These are phyloP conservation scores for Eclectus roratus DNA, from an alignment of 2,113 vertebrate genomes.

Conservation along the genomic window DNA sequence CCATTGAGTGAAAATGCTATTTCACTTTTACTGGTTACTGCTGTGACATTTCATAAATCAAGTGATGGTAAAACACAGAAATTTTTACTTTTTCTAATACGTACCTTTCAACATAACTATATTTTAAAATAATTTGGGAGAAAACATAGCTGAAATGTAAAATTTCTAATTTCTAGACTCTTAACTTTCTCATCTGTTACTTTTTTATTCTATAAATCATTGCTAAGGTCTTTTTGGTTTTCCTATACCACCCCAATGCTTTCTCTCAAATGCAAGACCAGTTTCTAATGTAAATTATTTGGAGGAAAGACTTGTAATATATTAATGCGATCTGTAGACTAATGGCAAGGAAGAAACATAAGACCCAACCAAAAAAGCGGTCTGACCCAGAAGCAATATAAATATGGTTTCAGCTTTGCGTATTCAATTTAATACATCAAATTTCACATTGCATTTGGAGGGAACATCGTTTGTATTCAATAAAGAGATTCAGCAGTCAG, in stretches of 20 bases:
- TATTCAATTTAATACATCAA: background rate
- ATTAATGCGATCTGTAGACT: background rate
- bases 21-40: background rate
- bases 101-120: background rate
- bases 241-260: background rate
- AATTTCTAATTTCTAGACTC: background rate
- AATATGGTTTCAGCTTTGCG: background rate
- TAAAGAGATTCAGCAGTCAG: background rate
- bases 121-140: background rate
- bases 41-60: background rate
- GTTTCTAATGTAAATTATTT: background rate
- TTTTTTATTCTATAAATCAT: background rate
- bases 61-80: background rate
- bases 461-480: background rate
- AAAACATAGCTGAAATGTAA: background rate
- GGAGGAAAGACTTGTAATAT: background rate
- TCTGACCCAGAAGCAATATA: background rate
- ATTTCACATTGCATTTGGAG: background rate
- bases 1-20: background rate
- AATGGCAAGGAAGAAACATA: background rate
- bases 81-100: background rate
- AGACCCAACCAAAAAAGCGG: background rate
- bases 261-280: background rate
- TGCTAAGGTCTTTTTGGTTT: background rate
- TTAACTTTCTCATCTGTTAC: background rate